Base-by-base conservation (phyloP, 2,888 invertebrate genomes). In the Zaprionus bogoriensis region DNA sequence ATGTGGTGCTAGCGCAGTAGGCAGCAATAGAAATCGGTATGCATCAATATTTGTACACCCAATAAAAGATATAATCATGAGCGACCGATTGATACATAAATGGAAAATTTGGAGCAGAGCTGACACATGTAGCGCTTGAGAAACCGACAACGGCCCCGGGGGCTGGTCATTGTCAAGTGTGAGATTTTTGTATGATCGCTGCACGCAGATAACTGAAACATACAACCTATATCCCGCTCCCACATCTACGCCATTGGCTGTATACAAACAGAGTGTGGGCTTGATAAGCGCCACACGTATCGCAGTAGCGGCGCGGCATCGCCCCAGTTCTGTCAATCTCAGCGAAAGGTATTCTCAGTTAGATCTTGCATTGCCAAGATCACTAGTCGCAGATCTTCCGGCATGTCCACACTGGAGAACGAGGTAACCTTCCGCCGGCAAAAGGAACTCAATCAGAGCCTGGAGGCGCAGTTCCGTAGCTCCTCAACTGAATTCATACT, bases 401-500 rank as follows among this genome's bases (percentile, higher is more conserved):
- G n/a, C n/a, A 89, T 89, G 89, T 89, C 89, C 48, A 81, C 79
- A 38, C 57, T 89, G 39, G 89, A 89, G 58, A 77, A 75, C 44
- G 78, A 84, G 65, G 74, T 81, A 10, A 71, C 74, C 32, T 89
- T 89, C 71, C 89, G 78, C 36, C 81, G 76, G 45, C 77, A 64
- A 44, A 64, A 73, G 22, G 70, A 86, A 64, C 55, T 81, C 2
- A 71, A 77, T 38, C 70, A 87, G 6, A 81, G 75, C n/a, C 57
- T 81, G 20, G 90, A 90, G 39, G 76, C 82, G 10, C 88, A 89
- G 12, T 88, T 87, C 32, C 74, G 75, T 47, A 88, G 88, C 53
- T 52, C 88, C 14, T 89, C 89, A 12, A 87, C 84, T 3, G 91
- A 89, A 39, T 90, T 90, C 6, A 88, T 89, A 39, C 52, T 90